Conservation (phyloP, 2,113 vertebrate species). For the Probosciger aterrimus region DNA sequence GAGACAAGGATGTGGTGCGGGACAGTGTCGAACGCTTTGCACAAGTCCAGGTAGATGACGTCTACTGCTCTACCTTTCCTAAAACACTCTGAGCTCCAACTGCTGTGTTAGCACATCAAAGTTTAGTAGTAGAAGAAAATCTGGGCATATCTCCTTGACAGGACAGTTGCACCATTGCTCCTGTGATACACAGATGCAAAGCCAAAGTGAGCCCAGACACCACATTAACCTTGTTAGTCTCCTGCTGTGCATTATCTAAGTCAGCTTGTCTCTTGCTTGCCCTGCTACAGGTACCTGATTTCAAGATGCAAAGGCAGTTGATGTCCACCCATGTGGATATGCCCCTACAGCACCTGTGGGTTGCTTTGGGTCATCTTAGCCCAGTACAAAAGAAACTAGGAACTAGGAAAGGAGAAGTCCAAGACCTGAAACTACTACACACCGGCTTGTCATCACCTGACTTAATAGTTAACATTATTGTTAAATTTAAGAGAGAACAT, state of each 20-base stretch:
- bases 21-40: no score
- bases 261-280: background rate
- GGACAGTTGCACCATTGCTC: background rate
- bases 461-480: slow-evolving; percentile 33
- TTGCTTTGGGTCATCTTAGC: background rate
- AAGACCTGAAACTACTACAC: background rate
- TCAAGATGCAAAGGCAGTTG: background rate
- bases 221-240: background rate
- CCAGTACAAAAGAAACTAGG: background rate
- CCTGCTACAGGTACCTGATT: background rate
- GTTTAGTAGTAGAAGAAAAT: background rate
- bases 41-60: no score
- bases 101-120: background rate
- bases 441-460: slow-evolving; percentile 41
- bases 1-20: no score
- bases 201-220: background rate
- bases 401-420: background rate
- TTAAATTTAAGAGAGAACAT: slow-evolving; percentile 45
- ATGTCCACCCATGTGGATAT: background rate
- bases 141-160: background rate
- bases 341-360: background rate
- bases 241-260: background rate
- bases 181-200: background rate
- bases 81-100: background rate
- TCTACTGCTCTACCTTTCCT: background rate